A percentile compares a stretch with the other conserved stretches of the same genome.
Conservation (phyloP, 2,113 vertebrate species). For the Oceanites oceanicus region DNA sequence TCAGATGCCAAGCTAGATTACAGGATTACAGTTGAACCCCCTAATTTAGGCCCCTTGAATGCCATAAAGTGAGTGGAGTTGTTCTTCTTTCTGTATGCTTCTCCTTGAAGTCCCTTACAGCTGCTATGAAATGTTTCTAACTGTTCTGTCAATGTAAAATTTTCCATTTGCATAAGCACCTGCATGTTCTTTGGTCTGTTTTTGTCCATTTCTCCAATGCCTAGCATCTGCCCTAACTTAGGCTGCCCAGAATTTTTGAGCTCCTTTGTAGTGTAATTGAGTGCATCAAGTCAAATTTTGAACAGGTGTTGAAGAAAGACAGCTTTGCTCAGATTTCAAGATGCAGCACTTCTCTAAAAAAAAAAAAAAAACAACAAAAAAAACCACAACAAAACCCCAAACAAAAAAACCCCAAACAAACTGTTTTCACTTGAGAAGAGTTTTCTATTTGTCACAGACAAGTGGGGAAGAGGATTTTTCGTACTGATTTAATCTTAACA, state of each 20-base stretch:
- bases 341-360: not conserved
- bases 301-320: not conserved
- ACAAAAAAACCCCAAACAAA: too few species aligned
- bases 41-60: not conserved
- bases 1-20: not conserved
- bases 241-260: not conserved
- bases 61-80: not conserved
- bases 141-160: not conserved
- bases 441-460: not conserved
- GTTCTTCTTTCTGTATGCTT: not conserved
- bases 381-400: too few species aligned
- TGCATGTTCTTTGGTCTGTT: not conserved
- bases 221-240: not conserved
- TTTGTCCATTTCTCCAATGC: not conserved
- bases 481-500: not conserved
- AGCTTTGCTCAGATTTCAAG: not conserved
- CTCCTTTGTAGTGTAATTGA: not conserved
- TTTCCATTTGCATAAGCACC: not conserved
- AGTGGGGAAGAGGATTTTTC: not conserved
- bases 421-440: not conserved
- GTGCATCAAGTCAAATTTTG: not conserved
- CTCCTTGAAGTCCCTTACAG: not conserved
- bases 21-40: not conserved
- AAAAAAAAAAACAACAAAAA: not conserved
- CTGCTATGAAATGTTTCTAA: not conserved